phyloP scores from a whole-genome alignment of 2,113 vertebrate genomes.

The Anarhynchus alexandrinus region DNA sequence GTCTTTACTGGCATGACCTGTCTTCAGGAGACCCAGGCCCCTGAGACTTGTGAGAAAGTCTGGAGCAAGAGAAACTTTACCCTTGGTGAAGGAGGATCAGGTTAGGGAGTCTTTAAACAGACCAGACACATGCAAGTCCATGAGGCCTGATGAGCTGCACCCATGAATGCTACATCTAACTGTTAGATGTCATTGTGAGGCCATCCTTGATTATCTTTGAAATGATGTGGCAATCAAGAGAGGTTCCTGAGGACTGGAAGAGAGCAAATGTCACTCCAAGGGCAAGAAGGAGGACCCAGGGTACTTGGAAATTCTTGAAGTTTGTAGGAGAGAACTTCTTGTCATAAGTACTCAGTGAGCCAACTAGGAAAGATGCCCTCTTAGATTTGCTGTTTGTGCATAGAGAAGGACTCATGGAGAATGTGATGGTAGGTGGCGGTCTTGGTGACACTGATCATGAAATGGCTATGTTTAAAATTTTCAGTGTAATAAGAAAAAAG shows the following conservation, averaged over 20 bases:
- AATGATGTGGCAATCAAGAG: not conserved
- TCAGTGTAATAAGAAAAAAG: not conserved
- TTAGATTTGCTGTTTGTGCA: not conserved
- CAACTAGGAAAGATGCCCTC: too few species aligned
- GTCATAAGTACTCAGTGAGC: too few species aligned
- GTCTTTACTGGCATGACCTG: not conserved
- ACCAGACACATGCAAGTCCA: not conserved
- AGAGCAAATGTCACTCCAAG: not conserved
- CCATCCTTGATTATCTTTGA: not conserved
- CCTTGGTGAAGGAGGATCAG: not conserved
- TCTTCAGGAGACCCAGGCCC: not conserved
- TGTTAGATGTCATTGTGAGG: not conserved
- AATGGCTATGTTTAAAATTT: not conserved
- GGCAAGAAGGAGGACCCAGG: not conserved
- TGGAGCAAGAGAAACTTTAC: not conserved
- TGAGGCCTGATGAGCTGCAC: not conserved
- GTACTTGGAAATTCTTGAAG: not conserved
- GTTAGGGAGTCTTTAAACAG: not conserved
- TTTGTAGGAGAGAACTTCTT: not conserved
- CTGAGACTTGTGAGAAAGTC: not conserved
- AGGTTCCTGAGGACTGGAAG: not conserved
- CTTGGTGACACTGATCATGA: not conserved
- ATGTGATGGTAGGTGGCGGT: not conserved
- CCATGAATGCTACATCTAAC: not conserved
- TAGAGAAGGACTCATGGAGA: not conserved